A percentile compares a stretch with the other conserved stretches of the same genome.
phyloP scores from a whole-genome alignment of 1,140 invertebrate genomes.

The Platyscapa corneri region DNA sequence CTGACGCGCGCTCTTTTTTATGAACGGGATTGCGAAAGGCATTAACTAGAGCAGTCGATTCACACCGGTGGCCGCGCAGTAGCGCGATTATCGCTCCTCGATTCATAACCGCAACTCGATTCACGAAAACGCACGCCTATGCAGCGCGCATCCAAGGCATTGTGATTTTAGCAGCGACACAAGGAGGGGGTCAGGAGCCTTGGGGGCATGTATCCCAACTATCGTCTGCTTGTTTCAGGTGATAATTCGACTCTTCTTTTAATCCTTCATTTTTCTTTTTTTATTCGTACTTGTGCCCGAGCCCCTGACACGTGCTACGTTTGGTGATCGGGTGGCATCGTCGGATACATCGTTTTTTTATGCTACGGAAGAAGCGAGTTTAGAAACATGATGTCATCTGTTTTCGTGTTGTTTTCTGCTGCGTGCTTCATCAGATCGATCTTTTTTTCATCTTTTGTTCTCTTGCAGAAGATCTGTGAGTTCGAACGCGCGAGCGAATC shows the following conservation, averaged over 20 bases:
- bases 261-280: not conserved
- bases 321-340: not conserved
- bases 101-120: slow-evolving; percentile 32
- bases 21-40: slow-evolving; percentile 11
- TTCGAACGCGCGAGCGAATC: not conserved
- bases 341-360: not conserved
- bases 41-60: slow-evolving; percentile 28
- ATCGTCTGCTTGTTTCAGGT: slow-evolving; percentile 2
- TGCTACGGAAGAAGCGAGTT: not conserved
- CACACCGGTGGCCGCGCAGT: not conserved
- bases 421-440: not conserved
- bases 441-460: not conserved
- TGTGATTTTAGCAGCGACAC: no score
- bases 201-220: not conserved
- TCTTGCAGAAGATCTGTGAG: slow-evolving; percentile 18
- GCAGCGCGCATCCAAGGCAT: no score
- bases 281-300: not conserved
- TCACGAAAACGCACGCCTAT: slow-evolving; percentile 5
- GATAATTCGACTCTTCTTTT: not conserved
- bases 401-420: not conserved
- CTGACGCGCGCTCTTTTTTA: slow-evolving; percentile 35
- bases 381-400: slow-evolving; percentile 38
- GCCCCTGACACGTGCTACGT: slow-evolving; percentile 20
- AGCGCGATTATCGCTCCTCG: not conserved
- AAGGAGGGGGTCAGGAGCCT: not conserved